Evolutionary conservation across 2,888 invertebrate genomes (phyloP), one percentile per base, ranked within the genome.

Genomic region (Drosophila helvetica): DNA sequence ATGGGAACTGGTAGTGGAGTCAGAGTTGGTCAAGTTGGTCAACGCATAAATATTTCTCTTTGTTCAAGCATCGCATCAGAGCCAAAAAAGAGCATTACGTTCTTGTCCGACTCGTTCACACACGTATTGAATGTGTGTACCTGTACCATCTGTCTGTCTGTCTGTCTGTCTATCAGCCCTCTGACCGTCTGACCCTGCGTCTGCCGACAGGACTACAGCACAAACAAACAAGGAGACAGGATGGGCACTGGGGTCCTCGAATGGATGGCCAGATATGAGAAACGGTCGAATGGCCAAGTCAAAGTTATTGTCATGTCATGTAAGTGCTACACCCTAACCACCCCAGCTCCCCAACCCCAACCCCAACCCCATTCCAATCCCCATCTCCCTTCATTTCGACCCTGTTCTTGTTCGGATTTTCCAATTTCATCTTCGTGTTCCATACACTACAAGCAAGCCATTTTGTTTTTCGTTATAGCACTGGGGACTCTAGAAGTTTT

Each of bases 301-400:
- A 89, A 80, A 87, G 88, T 89, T 88, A 89, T 87, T 87, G 86
- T 75, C 83, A 75, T 88, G 89, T 88, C 83, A 87, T 86, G 80
- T 77, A 78, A 80, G 78, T 84, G 78, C 61, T 55, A 50, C 57
- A 63, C 52, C 59, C 54, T 58, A 45, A 55, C 17, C 48, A 10
- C 15, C 42, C 42, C 22, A 8, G 4, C 8, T 38, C 6, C 15
- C 50, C 52, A 17, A 19, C 38, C 17, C 50, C 52, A 17, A 17
- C 27, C 17, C 43, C 54, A 17, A 8, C 30, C n/a, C 30, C 57
- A 38, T 62, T 18, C 22, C 22, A 43, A 7, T n/a, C 0, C 30
- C 30, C 30, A 9, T 30, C 10, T 27, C 10, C 19, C 18, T 42
- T 50, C 51, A 52, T 43, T 48, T 33, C 9, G 47, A 50, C 65